These are phyloP conservation scores for Elanoides forficatus DNA, from an alignment of 2,113 vertebrate genomes.

Conservation along the genomic window DNA sequence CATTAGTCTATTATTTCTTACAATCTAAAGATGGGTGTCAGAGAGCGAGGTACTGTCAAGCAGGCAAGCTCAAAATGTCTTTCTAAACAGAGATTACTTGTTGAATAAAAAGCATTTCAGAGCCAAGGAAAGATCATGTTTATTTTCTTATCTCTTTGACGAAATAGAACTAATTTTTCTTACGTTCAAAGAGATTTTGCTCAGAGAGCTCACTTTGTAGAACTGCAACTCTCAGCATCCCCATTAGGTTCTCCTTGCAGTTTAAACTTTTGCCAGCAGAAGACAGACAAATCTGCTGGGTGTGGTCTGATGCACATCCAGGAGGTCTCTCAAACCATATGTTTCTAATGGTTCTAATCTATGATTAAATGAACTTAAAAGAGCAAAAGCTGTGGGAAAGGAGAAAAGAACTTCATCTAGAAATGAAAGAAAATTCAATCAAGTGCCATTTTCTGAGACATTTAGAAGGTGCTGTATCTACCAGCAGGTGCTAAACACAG, in stretches of 20 bases:
- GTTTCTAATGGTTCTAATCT: background rate
- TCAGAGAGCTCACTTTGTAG: background rate
- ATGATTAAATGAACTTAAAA: background rate
- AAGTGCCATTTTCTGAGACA: background rate
- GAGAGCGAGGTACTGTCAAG: conserved; percentile 10
- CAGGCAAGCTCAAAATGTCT: background rate
- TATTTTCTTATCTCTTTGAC: conserved; percentile 50
- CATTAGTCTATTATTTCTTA: background rate
- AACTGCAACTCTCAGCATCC: background rate
- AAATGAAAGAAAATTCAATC: background rate
- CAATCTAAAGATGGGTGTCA: background rate
- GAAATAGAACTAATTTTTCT: conserved; percentile 28
- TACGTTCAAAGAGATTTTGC: conserved; percentile 8
- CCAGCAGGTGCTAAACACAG: background rate
- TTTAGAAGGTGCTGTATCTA: background rate
- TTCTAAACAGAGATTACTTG: conserved; percentile 22
- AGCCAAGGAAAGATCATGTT: conserved; percentile 36
- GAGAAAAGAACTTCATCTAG: background rate
- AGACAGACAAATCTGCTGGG: background rate
- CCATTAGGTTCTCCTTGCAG: background rate
- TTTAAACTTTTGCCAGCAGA: conserved; percentile 5
- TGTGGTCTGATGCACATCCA: background rate
- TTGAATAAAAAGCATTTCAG: conserved; percentile 28
- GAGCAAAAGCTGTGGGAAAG: background rate
- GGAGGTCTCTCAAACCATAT: background rate